Percentiles rank a stretch among this genome's conserved stretches.
Evolutionary conservation across 2,888 invertebrate genomes (phyloP).

Genomic region (Philopedon plagiatum): DNA sequence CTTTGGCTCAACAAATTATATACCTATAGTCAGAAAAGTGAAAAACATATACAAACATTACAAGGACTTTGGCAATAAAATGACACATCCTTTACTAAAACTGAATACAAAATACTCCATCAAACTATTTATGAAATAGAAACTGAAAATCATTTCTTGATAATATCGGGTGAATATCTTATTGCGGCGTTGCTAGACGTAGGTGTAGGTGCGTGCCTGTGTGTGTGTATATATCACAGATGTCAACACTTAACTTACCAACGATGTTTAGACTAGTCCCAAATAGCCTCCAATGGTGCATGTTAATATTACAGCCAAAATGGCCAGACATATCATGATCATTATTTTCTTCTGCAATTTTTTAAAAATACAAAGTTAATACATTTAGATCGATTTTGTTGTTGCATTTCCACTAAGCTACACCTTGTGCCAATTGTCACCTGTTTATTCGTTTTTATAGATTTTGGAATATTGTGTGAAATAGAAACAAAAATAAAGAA

Average conservation of each 20-base stretch:
- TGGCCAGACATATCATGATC: slow-evolving; percentile 91
- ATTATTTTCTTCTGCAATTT: slow-evolving; percentile 88
- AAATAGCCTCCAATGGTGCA: slow-evolving; percentile 79
- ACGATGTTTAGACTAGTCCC: slow-evolving; percentile 68
- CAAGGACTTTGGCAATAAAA: too few relatives aligned
- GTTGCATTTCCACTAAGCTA: slow-evolving; percentile 52
- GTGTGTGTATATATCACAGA: slow-evolving; percentile 11
- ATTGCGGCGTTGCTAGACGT: too few relatives aligned
- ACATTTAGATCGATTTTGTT: slow-evolving; percentile 23
- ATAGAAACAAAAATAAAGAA: background rate
- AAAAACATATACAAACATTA: too few relatives aligned
- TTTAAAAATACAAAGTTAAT: slow-evolving; percentile 43
- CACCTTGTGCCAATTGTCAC: slow-evolving; percentile 62
- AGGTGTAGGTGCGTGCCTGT: too few relatives aligned
- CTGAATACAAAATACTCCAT: too few relatives aligned
- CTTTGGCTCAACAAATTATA: too few relatives aligned
- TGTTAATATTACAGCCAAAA: slow-evolving; percentile 85
- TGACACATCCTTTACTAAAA: too few relatives aligned
- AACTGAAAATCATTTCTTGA: too few relatives aligned
- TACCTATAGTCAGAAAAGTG: too few relatives aligned
- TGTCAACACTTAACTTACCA: slow-evolving; percentile 44
- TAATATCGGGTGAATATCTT: too few relatives aligned
- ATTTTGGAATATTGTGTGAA: background rate
- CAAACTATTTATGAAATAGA: too few relatives aligned
- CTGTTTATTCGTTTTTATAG: slow-evolving; percentile 8